Evolutionary conservation across 2,888 invertebrate genomes (phyloP), one percentile per base, ranked within the genome.

Genomic region (Disparrhopalites patrizii): DNA sequence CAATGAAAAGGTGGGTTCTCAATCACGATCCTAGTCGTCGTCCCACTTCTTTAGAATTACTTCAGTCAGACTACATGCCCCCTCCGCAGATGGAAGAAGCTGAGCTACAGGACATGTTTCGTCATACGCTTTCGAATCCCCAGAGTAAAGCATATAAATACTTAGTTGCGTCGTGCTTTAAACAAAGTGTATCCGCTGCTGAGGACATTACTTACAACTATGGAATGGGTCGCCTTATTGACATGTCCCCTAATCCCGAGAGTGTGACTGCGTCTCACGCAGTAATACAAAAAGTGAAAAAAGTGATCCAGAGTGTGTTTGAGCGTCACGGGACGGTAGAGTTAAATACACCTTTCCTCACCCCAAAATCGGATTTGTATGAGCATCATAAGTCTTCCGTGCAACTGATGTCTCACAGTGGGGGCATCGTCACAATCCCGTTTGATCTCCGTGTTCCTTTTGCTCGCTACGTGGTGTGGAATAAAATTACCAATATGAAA

Each of bases 71-170:
- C 66, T 85, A 89, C 73, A 83, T 97, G 2, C 96, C 96, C 0
- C 88, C 93, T 0, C 88, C 90, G 0, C 85, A 86, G 73, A 83
- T 94, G n/a, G 91, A 93, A 76, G 93, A 94, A 72, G 87, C 88
- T 0, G 89, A 91, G 69, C 79, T 95, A 1, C 87, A 90, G 60
- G 92, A 93, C 73, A 85, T 91, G 77, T 81, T 96, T 15, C 83
- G 88, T 0, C 89, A 91, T 73, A 90, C 91, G 0, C 81, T 97
- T 1, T 85, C 86, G 15, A 91, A 92, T 77, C 86, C 90, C 0
- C 87, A 89, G 78, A 87, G 87, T 77, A 89, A 88, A 79, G 85
- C 86, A 0, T 91, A 91, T 79, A 88, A 88, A 77, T 83, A 86
- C 78, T 80, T 89, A 30, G 83, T 89, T 1, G 82, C 82, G 3